phyloP scores from a whole-genome alignment of 64 coral and sea anemone genomes.

The Acropora tenuis region DNA sequence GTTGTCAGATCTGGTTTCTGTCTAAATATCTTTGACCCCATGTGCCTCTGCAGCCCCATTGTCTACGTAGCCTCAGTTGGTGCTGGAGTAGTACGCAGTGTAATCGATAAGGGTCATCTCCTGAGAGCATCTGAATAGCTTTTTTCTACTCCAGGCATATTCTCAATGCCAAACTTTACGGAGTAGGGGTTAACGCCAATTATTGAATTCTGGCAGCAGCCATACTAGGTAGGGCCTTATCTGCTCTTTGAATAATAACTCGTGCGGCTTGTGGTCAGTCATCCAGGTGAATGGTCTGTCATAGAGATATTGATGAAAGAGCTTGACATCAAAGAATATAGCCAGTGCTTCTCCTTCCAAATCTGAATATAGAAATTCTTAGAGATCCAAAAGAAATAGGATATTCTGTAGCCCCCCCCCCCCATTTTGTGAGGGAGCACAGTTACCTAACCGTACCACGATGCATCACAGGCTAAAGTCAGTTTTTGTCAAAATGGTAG shows the following conservation, averaged over 20 bases:
- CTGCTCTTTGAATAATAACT: not conserved
- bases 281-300: not conserved
- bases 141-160: not conserved
- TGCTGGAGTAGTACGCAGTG: not conserved
- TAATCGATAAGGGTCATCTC: not conserved
- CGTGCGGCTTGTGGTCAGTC: not conserved
- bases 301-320: not conserved
- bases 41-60: not conserved
- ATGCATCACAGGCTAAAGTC: not conserved
- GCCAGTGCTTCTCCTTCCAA: not conserved
- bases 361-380: no score
- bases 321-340: not conserved
- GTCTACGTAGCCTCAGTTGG: not conserved
- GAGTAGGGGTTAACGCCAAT: not conserved
- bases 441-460: not conserved
- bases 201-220: slow-evolving; percentile 21
- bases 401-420: not conserved
- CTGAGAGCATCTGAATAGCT: slow-evolving; percentile 34
- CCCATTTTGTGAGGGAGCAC: not conserved
- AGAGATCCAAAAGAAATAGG: not conserved
- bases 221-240: not conserved
- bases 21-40: no score
- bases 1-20: no score
- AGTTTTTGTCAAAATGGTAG: not conserved
- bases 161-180: not conserved